Base-by-base conservation (phyloP, 2,797 vertebrate genomes). In the Coilia nasus region DNA sequence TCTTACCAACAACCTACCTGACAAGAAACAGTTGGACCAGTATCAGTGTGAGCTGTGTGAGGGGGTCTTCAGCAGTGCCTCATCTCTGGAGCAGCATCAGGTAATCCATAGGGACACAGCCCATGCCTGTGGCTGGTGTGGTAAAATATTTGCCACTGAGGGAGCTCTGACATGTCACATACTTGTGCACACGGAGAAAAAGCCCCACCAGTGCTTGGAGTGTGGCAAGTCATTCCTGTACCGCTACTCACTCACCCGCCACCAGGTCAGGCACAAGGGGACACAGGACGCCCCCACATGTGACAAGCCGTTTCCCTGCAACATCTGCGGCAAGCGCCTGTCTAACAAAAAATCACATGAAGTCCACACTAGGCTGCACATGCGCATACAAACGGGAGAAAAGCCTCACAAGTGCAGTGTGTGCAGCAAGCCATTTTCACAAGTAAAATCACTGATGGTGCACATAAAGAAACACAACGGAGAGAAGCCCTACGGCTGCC, bases 161-260 rank as follows among this genome's bases (percentile, higher is more conserved):
- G 50, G 1, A 14, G 50, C 50, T 14, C 7, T 54, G 50, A 54
- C 2, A 7, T 1, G 50, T 14, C 50, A 54, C 50, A 14, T 14
- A 7, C 50, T 2, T 14, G 9, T 54, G 14, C 50, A 54, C 50
- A 14, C 2, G 1, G 50, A 54, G 2, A 54, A 54, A 9, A 54
- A 54, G 50, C 94, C 92, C 47, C 93, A 95, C 83, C 83, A 93
- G 71, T 96, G 95, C 64, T 88, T 83, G 0, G 85, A 92, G 57
- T 96, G 95, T 0, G 93, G 93, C 15, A 95, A 95, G 83, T 93
- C 93, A 23, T 96, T 96, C 21, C 94, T 93, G 3, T 96, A 95
- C 81, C 88, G 90, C 60, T 96, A 95, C 47, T 91, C 92, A 25
- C 93, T 96, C 82, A 93, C 91, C 6, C 94, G 95, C 86, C 95